Base-by-base conservation (phyloP, 2,113 vertebrate genomes). In the Xenopus laevis region DNA sequence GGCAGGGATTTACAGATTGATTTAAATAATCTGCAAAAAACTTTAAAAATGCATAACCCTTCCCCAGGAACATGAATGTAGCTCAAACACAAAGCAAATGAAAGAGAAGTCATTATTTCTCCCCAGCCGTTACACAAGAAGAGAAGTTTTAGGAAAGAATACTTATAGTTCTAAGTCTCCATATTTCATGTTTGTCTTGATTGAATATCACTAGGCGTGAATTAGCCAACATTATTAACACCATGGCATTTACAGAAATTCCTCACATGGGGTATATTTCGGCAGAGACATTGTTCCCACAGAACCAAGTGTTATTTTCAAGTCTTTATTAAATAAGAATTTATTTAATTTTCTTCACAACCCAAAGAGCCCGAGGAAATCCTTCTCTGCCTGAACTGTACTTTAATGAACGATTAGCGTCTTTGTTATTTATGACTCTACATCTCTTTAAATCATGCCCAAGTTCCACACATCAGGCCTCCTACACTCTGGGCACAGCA, bases 251-350 rank as follows among this genome's bases (percentile, higher is more conserved):
- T 44, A 16, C 44, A 18, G 6, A 18, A 46, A 16, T 64, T 16
- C 30, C 13, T 64, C 33, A 21, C 65, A 23, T 53, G 8, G 15
- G 47, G 65, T 21, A 53, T 13, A 53, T 68, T 68, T 68, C 9
- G 23, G 10, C n/a, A 18, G 15, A 67, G 52, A 67, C 20, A 52
- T 13, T 50, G 11, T 50, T 67, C 20, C 46, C 18, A 27, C 13
- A 13, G 46, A 68, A 66, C 44, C 45, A 66, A 18, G 10, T 50
- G 65, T 44, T n/a, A 44, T 47, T 16, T 27, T 15, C 47, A 27
- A 68, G 23, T 12, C 18, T 21, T 27, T 30, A 53, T 68, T 68
- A 23, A 68, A 68, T 65, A 65, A 65, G 64, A 12, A 65, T 65
- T 30, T 15, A 64, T 64, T 64, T 64, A 33, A 64, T 65, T 65